A percentile compares a stretch with the other conserved stretches of the same genome.
Evolutionary conservation across 2,797 vertebrate species (phyloP).

Genomic region (Epinephelus coioides): DNA sequence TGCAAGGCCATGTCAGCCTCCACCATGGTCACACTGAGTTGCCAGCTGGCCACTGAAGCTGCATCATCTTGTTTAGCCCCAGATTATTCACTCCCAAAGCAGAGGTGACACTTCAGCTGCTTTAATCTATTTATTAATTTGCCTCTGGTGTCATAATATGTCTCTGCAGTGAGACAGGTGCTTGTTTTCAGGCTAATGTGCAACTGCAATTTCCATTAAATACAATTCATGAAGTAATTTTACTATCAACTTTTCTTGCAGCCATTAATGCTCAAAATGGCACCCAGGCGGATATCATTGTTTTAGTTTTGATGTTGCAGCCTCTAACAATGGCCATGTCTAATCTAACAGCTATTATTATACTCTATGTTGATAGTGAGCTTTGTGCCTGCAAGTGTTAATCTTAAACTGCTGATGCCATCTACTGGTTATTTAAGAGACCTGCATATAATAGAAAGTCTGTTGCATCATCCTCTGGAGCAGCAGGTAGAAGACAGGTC

Average conservation of each 20-base stretch:
- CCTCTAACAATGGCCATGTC: constrained; percentile 6
- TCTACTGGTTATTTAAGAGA: constrained; percentile 77
- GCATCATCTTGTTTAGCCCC: constrained; percentile 5
- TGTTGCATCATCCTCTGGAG: constrained; percentile 70
- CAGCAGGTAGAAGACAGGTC: constrained; percentile 8
- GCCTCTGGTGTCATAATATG: not conserved
- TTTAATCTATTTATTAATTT: not conserved
- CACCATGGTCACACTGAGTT: not conserved
- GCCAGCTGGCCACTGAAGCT: constrained; percentile 21
- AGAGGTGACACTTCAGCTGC: constrained; percentile 13
- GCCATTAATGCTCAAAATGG: constrained; percentile 5
- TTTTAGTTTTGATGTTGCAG: not conserved
- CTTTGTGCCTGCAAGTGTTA: constrained; percentile 41
- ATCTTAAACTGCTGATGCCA: constrained; percentile 78
- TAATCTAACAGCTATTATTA: constrained; percentile 14
- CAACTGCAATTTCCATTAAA: too few relatives aligned
- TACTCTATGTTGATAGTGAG: constrained; percentile 15
- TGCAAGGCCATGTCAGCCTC: not conserved
- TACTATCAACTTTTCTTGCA: not conserved
- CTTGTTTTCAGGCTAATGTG: not conserved
- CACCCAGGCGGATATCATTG: not conserved
- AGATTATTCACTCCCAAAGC: constrained; percentile 11
- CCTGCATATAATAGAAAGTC: constrained; percentile 51
- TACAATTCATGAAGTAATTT: not conserved
- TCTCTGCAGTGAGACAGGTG: not conserved